Evolutionary conservation across 2,113 vertebrate genomes (phyloP).

Genomic region (Aptenodytes forsteri): DNA sequence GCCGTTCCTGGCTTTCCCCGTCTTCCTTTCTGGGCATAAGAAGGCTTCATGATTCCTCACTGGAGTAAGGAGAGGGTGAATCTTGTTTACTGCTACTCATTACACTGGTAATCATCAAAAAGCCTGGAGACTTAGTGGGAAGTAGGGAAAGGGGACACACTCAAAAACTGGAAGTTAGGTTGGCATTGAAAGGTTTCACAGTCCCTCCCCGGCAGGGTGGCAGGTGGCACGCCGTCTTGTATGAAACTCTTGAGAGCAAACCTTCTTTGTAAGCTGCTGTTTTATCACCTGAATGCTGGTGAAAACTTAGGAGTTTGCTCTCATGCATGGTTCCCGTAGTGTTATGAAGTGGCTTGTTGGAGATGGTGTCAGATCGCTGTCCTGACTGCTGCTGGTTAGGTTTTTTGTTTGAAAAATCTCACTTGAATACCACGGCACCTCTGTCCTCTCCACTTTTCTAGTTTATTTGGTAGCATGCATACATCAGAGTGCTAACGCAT

Average conservation of each 20-base stretch:
- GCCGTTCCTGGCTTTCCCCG: background rate
- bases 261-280: background rate
- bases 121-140: background rate
- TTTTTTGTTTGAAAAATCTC: background rate
- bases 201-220: too few relatives aligned
- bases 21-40: background rate
- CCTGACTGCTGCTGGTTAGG: too few relatives aligned
- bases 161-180: background rate
- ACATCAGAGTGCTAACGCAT: rapidly evolving
- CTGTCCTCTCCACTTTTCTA: background rate
- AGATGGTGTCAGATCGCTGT: background rate
- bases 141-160: background rate
- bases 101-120: background rate
- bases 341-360: background rate
- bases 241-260: background rate
- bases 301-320: background rate
- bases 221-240: too few relatives aligned
- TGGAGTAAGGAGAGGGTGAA: background rate
- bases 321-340: too few relatives aligned
- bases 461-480: background rate
- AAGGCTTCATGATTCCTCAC: background rate
- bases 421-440: background rate
- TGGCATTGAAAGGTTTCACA: background rate
- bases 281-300: background rate
- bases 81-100: background rate